Percentiles rank a stretch among this genome's conserved stretches.
Evolutionary conservation across 2,888 invertebrate genomes (phyloP).

Genomic region (Acrobasis repandana): DNA sequence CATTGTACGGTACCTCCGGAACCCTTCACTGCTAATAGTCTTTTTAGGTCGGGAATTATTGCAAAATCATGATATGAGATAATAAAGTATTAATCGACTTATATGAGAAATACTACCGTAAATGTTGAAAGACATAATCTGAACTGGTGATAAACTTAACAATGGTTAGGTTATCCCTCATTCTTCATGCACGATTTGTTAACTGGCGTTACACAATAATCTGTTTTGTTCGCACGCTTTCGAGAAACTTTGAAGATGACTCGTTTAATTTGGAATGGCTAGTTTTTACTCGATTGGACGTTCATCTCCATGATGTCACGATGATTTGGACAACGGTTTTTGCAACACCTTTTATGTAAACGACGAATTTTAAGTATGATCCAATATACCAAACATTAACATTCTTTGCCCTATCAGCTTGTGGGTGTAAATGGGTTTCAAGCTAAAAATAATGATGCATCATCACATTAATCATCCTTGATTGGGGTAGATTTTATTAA

Average conservation of each 20-base stretch:
- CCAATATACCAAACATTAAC: not conserved
- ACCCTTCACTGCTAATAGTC: no score
- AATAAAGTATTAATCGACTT: no score
- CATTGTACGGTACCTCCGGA: no score
- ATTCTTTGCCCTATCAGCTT: conserved; percentile 7
- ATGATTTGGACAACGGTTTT: conserved; percentile 30
- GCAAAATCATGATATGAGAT: no score
- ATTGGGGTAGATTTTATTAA: not conserved
- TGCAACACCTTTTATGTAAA: conserved; percentile 34
- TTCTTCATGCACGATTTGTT: conserved; percentile 27
- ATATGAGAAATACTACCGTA: not conserved
- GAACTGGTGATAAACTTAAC: conserved; percentile 5
- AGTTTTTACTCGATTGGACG: conserved; percentile 29
- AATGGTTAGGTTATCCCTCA: conserved; percentile 15
- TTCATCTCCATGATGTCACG: conserved; percentile 40
- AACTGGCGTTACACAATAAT: conserved; percentile 36
- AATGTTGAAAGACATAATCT: not conserved
- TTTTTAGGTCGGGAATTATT: no score
- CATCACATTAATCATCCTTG: not conserved
- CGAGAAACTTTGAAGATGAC: conserved; percentile 40
- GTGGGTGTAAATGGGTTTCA: conserved; percentile 12
- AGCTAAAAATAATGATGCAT: conserved; percentile 13
- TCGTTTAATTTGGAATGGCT: conserved; percentile 37
- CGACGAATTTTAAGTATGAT: conserved; percentile 22
- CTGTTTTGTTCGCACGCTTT: conserved; percentile 37